These are phyloP conservation scores for Tylochromis polylepis DNA, from an alignment of 2,113 vertebrate genomes.

Conservation along the genomic window DNA sequence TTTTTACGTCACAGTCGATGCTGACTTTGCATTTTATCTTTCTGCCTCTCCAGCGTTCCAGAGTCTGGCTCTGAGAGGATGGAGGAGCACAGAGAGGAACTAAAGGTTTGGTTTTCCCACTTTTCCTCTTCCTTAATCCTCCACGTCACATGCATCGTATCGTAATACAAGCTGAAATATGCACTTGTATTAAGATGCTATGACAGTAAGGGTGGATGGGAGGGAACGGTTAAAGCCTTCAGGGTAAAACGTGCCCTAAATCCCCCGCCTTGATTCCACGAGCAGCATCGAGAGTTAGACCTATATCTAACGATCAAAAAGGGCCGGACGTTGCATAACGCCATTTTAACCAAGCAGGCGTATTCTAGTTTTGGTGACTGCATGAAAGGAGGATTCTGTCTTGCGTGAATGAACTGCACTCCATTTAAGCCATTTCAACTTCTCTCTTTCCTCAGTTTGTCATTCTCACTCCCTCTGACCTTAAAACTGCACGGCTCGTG, in stretches of 20 bases:
- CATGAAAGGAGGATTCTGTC: conserved; percentile 37
- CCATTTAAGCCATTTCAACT: conserved; percentile 23
- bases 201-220: conserved; percentile 21
- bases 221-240: conserved; percentile 16
- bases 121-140: background rate
- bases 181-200: conserved; percentile 28
- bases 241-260: conserved; percentile 65
- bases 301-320: conserved; percentile 45
- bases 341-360: background rate
- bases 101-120: conserved; percentile 55
- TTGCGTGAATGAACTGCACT: conserved; percentile 30
- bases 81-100: conserved; percentile 24
- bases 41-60: conserved; percentile 11
- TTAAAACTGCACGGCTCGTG: background rate
- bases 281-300: conserved; percentile 8
- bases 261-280: conserved; percentile 31
- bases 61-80: conserved; percentile 11
- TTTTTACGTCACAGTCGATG: background rate
- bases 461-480: background rate
- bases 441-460: background rate
- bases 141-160: conserved; percentile 20
- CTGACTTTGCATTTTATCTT: background rate
- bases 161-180: background rate
- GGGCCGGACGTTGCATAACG: conserved; percentile 47
- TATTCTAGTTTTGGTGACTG: background rate